Percentiles rank a stretch among this genome's conserved stretches.
These are phyloP conservation scores for Cinara cedri DNA, from an alignment of 2,888 invertebrate species.

Conservation along the genomic window DNA sequence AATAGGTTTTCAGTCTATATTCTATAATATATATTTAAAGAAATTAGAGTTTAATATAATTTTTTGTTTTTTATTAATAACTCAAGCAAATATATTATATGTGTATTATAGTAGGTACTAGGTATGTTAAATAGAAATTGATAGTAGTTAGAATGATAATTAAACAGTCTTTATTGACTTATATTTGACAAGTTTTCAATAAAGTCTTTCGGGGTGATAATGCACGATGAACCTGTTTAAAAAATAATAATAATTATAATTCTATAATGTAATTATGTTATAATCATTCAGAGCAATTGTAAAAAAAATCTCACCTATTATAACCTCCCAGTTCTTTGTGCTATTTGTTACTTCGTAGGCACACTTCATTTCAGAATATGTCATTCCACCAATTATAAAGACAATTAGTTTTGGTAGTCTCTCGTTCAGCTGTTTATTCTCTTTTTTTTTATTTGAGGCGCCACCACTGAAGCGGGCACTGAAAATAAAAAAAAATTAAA, in stretches of 20 bases:
- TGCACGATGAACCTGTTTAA: conserved; percentile 84
- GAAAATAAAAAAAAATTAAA: too few relatives aligned
- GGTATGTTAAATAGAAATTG: too few relatives aligned
- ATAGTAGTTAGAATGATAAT: too few relatives aligned
- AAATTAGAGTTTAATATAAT: too few relatives aligned
- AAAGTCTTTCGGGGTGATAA: conserved; percentile 94
- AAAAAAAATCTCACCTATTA: conserved; percentile 72
- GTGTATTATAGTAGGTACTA: too few relatives aligned
- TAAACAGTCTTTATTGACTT: conserved; percentile 62
- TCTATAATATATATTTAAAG: too few relatives aligned
- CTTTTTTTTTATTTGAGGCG: too few relatives aligned
- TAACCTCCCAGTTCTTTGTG: conserved; percentile 98
- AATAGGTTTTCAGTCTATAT: too few relatives aligned
- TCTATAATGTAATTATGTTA: too few relatives aligned
- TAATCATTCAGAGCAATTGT: not conserved
- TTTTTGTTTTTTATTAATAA: too few relatives aligned
- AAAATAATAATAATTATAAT: not conserved
- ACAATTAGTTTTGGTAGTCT: conserved; percentile 95
- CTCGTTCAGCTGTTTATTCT: conserved; percentile 76
- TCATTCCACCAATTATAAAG: conserved; percentile 93
- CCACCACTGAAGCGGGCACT: too few relatives aligned
- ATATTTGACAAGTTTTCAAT: conserved; percentile 79
- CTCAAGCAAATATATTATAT: too few relatives aligned
- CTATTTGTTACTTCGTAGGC: conserved; percentile 98
- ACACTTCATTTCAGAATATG: conserved; percentile 95